Evolutionary conservation across 2,888 invertebrate genomes (phyloP).

Genomic region (Drosophila nr. fundita): DNA sequence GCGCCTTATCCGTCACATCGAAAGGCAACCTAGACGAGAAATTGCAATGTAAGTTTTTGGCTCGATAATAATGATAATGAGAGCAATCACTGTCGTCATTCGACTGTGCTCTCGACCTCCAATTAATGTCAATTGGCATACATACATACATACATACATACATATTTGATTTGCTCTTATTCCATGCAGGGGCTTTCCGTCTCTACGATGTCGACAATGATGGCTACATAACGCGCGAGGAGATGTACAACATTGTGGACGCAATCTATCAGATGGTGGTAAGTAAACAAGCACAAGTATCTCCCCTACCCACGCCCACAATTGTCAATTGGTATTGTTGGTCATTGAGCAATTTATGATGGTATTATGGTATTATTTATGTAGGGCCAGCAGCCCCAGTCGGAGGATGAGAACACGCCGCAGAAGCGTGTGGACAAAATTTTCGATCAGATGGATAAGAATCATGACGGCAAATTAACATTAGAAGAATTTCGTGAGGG

Average conservation of each 20-base stretch:
- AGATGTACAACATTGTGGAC: constrained; percentile 98
- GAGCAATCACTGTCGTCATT: constrained; percentile 26
- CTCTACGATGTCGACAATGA: constrained; percentile 98
- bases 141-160: neutral
- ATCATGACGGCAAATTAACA: constrained; percentile 98
- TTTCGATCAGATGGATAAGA: constrained; percentile 99
- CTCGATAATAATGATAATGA: constrained; percentile 17
- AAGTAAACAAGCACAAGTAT: constrained; percentile 85
- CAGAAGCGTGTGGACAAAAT: constrained; percentile 99
- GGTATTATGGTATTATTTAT: constrained; percentile 52
- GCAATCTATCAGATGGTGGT: constrained; percentile 99
- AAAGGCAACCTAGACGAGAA: constrained; percentile 99
- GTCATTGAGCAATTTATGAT: constrained; percentile 11
- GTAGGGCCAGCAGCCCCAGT: constrained; percentile 94
- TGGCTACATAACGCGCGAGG: constrained; percentile 97
- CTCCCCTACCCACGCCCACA: neutral
- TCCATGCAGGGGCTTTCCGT: constrained; percentile 94
- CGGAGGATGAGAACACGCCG: constrained; percentile 96
- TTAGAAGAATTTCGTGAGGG: constrained; percentile 99
- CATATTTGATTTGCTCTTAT: constrained; percentile 15
- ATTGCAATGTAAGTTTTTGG: constrained; percentile 95
- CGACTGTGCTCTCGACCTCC: constrained; percentile 2
- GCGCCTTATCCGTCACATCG: constrained; percentile 99
- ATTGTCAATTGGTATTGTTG: neutral
- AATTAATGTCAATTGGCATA: constrained; percentile 51